Evolutionary conservation across 2,888 invertebrate species (phyloP).

Genomic region (Thelaira solivaga): DNA sequence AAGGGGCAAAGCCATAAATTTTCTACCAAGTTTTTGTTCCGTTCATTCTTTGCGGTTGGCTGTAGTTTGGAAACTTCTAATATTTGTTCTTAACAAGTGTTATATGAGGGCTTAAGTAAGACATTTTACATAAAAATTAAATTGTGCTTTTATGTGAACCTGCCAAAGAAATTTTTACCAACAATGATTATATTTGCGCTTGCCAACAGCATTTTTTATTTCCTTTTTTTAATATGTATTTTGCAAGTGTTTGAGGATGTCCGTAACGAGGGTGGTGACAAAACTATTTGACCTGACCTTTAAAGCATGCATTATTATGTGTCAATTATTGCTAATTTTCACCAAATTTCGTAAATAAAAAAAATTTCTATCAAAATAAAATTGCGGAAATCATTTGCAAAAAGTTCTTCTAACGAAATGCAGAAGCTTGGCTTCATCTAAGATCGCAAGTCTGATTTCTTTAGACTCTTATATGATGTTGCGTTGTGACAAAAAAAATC

Average conservation of each 20-base stretch:
- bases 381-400: too few species aligned
- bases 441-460: too few species aligned
- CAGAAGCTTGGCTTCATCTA: too few species aligned
- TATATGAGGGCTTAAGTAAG: slow-evolving; percentile 58
- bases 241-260: too few species aligned
- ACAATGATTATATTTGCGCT: slow-evolving; percentile 5
- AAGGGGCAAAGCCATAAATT: slow-evolving; percentile 50
- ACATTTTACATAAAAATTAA: slow-evolving; percentile 54
- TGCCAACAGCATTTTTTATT: slow-evolving; percentile 29
- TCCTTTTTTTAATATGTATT: neutral
- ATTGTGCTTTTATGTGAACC: slow-evolving; percentile 29
- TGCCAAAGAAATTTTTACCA: slow-evolving; percentile 49
- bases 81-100: slow-evolving; percentile 52
- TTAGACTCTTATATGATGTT: too few species aligned
- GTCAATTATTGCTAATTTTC: too few species aligned
- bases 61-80: slow-evolving; percentile 24
- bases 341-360: too few species aligned
- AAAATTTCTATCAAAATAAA: too few species aligned
- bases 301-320: too few species aligned
- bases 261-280: neutral
- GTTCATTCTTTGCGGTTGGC: neutral
- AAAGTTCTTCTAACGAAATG: too few species aligned
- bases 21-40: neutral
- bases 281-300: too few species aligned
- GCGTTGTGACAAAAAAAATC: too few species aligned